These are phyloP conservation scores for Tenthredo amoena DNA, from an alignment of 2,888 invertebrate genomes.

Conservation along the genomic window DNA sequence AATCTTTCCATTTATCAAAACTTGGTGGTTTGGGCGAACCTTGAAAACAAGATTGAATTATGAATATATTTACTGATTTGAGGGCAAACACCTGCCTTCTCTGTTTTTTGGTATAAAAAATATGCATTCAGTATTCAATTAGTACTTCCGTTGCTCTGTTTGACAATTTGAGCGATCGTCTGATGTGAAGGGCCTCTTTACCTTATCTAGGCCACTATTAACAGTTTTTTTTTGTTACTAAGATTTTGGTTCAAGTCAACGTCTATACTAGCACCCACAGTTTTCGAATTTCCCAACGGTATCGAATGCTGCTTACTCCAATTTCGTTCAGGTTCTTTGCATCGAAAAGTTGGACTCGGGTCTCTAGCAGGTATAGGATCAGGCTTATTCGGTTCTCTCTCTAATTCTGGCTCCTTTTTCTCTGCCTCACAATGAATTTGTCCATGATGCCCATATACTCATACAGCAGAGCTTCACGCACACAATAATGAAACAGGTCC, in stretches of 20 bases:
- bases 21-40: background rate
- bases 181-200: background rate
- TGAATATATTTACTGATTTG: background rate
- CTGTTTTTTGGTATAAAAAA: background rate
- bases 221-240: background rate
- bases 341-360: constrained; percentile 1
- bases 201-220: no score
- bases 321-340: background rate
- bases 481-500: no score
- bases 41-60: constrained; percentile 14
- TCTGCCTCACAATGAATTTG: constrained; percentile 6
- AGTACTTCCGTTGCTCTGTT: constrained; percentile 25
- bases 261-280: background rate
- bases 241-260: constrained; percentile 18
- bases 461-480: background rate
- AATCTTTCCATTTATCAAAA: constrained; percentile 12
- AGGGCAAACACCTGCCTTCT: background rate
- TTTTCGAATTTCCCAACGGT: background rate
- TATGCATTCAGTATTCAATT: constrained; percentile 13
- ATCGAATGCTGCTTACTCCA: constrained; percentile 7
- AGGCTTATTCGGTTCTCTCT: constrained; percentile 27
- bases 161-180: constrained; percentile 13
- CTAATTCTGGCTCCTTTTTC: constrained; percentile 7
- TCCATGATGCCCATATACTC: constrained; percentile 10
- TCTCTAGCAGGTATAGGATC: constrained; percentile 19